Conservation (phyloP, 2,797 vertebrate genomes). For the Platalea minor region DNA sequence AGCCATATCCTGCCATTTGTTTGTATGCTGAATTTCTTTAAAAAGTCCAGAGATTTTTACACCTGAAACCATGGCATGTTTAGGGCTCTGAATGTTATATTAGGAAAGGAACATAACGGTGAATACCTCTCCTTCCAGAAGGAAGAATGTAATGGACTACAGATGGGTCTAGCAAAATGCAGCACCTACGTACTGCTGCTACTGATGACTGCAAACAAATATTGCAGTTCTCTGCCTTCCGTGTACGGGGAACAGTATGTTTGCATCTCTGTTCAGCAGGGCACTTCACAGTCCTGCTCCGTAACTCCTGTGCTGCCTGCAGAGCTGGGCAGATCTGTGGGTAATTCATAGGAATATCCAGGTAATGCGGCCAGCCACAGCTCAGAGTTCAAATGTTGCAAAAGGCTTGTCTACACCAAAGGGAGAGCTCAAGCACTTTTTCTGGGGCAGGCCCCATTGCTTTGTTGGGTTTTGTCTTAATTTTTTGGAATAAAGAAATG, state of each 20-base stretch:
- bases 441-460: background rate
- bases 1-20: background rate
- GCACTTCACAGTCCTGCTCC: background rate
- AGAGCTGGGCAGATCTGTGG: background rate
- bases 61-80: background rate
- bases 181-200: background rate
- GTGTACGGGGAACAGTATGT: accelerated
- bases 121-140: background rate
- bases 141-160: background rate
- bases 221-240: background rate
- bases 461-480: background rate
- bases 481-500: background rate
- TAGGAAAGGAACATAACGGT: background rate
- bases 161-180: background rate
- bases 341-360: background rate
- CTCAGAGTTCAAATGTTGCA: background rate
- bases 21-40: background rate
- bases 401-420: background rate
- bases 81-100: background rate
- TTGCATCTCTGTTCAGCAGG: background rate
- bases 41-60: background rate
- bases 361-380: background rate
- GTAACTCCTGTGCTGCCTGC: background rate
- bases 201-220: background rate
- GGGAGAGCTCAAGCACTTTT: background rate